These are phyloP conservation scores for Tromatobia lineatoria DNA, from an alignment of 2,888 invertebrate species.

Conservation along the genomic window DNA sequence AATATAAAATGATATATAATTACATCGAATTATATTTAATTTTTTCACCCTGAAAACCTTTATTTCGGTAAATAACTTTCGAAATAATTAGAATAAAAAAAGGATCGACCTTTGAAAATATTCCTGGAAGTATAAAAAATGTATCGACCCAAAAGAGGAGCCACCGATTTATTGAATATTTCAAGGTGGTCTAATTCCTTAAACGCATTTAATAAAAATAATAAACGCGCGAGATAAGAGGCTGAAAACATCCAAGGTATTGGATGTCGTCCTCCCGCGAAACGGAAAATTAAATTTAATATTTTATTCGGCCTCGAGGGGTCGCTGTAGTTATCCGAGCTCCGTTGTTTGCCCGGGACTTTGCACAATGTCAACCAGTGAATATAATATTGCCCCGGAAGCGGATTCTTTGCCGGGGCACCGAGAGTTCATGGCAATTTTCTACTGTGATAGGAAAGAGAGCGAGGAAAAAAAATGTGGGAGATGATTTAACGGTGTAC, in stretches of 20 bases:
- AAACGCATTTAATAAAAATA: neutral
- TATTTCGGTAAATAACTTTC: no score
- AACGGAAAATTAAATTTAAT: slow-evolving; percentile 49
- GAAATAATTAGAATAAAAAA: no score
- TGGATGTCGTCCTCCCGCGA: neutral
- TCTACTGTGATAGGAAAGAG: slow-evolving; percentile 49
- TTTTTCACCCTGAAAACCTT: no score
- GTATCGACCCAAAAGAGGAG: no score
- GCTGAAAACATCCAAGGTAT: slow-evolving; percentile 8
- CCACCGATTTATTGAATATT: no score
- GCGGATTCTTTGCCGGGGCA: neutral
- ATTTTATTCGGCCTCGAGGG: slow-evolving; percentile 15
- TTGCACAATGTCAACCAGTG: slow-evolving; percentile 19
- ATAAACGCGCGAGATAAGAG: neutral
- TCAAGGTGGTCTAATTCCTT: no score
- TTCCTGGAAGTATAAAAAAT: no score
- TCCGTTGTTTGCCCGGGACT: slow-evolving; percentile 8
- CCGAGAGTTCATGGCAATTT: slow-evolving; percentile 37
- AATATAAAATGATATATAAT: no score
- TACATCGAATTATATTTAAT: no score
- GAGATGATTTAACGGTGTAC: slow-evolving; percentile 16
- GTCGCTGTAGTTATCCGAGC: neutral
- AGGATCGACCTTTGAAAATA: no score
- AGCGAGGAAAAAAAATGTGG: neutral
- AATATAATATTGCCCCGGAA: slow-evolving; percentile 35